Conservation (phyloP, 2,113 vertebrate genomes). For the Phrynosoma blainvillii region DNA sequence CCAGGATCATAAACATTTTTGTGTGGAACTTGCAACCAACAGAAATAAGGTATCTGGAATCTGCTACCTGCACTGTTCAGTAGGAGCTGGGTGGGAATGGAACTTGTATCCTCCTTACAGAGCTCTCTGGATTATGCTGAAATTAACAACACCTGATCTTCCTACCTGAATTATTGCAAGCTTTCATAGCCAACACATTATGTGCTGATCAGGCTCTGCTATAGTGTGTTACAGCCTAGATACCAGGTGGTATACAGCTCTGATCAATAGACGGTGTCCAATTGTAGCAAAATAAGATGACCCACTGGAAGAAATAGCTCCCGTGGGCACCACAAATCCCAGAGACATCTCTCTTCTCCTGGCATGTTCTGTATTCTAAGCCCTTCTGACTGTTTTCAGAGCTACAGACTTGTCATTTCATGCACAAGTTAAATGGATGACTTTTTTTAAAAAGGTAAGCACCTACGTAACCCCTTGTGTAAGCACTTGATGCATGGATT, state of each 20-base stretch:
- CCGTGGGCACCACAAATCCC: constrained; percentile 75
- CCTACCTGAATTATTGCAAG: neutral
- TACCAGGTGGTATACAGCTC: constrained; percentile 78
- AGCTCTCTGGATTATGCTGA: neutral
- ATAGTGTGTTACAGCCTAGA: constrained; percentile 67
- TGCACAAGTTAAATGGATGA: constrained; percentile 49
- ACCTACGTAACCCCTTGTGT: fast-evolving
- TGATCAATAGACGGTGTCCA: constrained; percentile 79
- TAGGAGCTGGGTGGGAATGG: neutral
- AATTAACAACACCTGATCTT: neutral
- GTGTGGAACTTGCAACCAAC: neutral
- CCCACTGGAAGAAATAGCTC: constrained; percentile 76
- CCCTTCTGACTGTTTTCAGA: constrained; percentile 51
- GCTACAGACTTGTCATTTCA: constrained; percentile 52
- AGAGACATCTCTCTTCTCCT: constrained; percentile 63
- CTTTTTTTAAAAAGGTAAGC: constrained; percentile 53
- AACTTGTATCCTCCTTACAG: too few relatives aligned
- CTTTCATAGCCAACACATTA: constrained; percentile 11
- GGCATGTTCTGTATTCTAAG: constrained; percentile 71
- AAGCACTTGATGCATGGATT: neutral
- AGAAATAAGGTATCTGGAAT: neutral
- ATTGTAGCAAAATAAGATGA: constrained; percentile 83
- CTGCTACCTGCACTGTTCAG: neutral
- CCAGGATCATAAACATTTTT: neutral
- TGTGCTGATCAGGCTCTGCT: constrained; percentile 32